Conservation (phyloP, 2,113 vertebrate genomes). For the Gila orcuttii region DNA sequence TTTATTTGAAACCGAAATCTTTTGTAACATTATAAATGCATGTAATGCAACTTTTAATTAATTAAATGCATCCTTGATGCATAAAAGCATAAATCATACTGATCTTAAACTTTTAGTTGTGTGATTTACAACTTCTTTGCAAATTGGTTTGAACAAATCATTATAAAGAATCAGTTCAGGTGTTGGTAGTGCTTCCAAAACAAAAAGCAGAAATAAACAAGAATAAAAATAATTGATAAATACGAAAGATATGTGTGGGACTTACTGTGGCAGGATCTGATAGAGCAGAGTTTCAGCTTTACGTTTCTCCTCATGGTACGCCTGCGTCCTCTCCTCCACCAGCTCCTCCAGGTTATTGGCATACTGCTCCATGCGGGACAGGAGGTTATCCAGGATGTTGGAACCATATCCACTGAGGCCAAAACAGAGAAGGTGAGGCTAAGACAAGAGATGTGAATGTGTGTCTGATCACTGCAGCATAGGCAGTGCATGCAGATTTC, state of each 20-base stretch:
- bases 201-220: neutral
- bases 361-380: conserved; percentile 86
- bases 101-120: neutral
- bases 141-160: neutral
- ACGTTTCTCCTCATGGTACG: conserved; percentile 87
- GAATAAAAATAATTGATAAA: neutral
- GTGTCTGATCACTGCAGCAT: neutral
- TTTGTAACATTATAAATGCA: neutral
- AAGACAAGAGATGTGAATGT: neutral
- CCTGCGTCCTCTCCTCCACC: conserved; percentile 85
- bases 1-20: neutral
- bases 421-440: neutral
- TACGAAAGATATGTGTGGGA: conserved; percentile 10
- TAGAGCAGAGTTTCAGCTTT: conserved; percentile 85
- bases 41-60: too few species aligned
- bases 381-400: conserved; percentile 86
- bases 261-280: conserved; percentile 88
- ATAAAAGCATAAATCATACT: neutral
- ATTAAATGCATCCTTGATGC: neutral
- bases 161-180: neutral
- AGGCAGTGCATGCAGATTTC: neutral
- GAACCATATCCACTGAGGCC: conserved; percentile 81
- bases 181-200: neutral
- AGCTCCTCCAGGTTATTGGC: conserved; percentile 87
- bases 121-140: neutral